phyloP scores from a whole-genome alignment of 1,140 invertebrate species.

The Popillia japonica region DNA sequence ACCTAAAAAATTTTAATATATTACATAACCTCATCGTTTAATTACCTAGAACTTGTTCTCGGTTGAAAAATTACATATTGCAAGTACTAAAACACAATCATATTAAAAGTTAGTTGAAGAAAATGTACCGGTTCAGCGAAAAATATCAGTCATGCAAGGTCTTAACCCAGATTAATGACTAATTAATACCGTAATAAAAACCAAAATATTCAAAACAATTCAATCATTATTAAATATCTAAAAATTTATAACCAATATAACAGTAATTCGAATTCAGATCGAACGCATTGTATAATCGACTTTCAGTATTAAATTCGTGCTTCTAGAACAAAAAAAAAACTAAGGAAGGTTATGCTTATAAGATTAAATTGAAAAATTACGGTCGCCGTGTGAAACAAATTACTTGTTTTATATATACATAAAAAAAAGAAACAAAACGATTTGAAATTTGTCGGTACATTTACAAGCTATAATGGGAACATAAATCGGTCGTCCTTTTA shows the following conservation, averaged over 20 bases:
- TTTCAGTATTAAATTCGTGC: no score
- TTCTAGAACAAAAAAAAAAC: no score
- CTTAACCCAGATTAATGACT: background rate
- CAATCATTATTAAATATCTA: no score
- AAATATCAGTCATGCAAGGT: background rate
- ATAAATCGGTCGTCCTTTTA: background rate
- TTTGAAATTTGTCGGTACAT: conserved; percentile 1
- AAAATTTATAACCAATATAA: no score
- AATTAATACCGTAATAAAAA: background rate
- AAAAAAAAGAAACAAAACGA: background rate
- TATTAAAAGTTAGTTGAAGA: background rate
- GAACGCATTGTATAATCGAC: no score
- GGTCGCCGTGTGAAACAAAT: background rate
- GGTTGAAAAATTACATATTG: background rate
- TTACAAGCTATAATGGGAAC: background rate
- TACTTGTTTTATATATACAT: background rate
- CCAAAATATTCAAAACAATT: no score
- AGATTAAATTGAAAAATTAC: background rate
- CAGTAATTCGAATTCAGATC: no score
- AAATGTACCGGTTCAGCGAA: background rate
- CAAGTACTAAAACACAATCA: background rate
- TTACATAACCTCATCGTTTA: conserved; percentile 5
- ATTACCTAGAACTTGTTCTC: background rate
- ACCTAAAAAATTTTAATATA: conserved; percentile 8
- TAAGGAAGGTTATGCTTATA: background rate